Conservation (phyloP, 2,888 invertebrate genomes). For the Venusia cambrica region DNA sequence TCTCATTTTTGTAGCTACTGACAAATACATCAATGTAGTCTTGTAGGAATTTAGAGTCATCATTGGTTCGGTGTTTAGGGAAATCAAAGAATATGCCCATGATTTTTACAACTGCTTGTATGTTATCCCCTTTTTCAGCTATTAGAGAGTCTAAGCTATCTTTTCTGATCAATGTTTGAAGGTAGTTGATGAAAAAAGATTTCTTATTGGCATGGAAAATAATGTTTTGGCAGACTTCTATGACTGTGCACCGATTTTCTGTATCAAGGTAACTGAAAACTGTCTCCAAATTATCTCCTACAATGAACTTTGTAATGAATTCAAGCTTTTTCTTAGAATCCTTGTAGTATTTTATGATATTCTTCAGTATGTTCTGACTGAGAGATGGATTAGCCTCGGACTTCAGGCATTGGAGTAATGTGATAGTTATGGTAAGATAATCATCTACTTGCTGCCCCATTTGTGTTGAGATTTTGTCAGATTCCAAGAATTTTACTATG, state of each 20-base stretch:
- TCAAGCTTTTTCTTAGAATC: conserved; percentile 67
- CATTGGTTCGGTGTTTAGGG: conserved; percentile 48
- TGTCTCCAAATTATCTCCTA: conserved; percentile 59
- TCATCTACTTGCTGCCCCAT: conserved; percentile 51
- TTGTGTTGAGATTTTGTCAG: conserved; percentile 52
- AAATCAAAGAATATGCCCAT: conserved; percentile 64
- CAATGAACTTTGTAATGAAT: conserved; percentile 56
- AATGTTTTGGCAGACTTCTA: conserved; percentile 53
- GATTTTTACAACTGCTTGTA: conserved; percentile 67
- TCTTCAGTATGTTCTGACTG: conserved; percentile 47
- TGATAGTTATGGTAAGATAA: conserved; percentile 49
- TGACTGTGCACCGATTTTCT: conserved; percentile 41
- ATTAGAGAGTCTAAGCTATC: conserved; percentile 61
- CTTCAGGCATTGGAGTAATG: conserved; percentile 50
- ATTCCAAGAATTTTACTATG: conserved; percentile 57
- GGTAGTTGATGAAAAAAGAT: conserved; percentile 54
- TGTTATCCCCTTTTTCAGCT: conserved; percentile 66
- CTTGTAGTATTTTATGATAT: conserved; percentile 54
- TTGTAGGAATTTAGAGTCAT: conserved; percentile 48
- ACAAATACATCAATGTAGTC: conserved; percentile 65
- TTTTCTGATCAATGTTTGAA: conserved; percentile 62
- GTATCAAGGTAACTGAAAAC: conserved; percentile 58
- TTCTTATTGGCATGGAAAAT: conserved; percentile 63
- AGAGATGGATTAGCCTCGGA: conserved; percentile 33
- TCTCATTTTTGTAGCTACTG: conserved; percentile 56